Evolutionary conservation across 2,888 invertebrate genomes (phyloP).

Genomic region (Drosophila buzzatii): DNA sequence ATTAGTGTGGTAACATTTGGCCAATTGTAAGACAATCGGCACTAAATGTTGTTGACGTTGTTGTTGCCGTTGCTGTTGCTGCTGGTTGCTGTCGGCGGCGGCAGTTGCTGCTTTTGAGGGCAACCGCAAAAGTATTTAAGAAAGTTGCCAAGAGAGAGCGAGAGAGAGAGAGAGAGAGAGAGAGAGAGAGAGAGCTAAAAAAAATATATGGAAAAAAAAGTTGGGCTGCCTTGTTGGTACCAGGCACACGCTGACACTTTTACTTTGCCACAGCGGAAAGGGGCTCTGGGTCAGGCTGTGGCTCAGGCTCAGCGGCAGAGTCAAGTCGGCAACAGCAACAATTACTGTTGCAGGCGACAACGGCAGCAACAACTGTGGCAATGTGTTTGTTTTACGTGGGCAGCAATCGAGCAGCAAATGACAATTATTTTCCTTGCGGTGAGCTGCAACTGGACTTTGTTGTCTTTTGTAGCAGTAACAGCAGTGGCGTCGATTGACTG

Average conservation of each 20-base stretch:
- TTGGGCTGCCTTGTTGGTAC: conserved; percentile 57
- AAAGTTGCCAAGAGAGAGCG: conserved; percentile 51
- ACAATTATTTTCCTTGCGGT: conserved; percentile 42
- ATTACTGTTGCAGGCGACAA: conserved; percentile 23
- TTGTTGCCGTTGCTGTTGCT: conserved; percentile 16
- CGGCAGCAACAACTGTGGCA: conserved; percentile 18
- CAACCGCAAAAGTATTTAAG: conserved; percentile 78
- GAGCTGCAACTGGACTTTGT: conserved; percentile 42
- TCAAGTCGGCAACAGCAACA: conserved; percentile 10
- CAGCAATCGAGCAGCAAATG: conserved; percentile 54
- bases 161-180: conserved; percentile 19
- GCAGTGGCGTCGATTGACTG: too few species aligned
- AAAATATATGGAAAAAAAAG: conserved; percentile 27
- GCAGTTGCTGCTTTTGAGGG: conserved; percentile 19
- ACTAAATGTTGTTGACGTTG: conserved; percentile 68
- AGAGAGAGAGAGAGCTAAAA: conserved; percentile 17
- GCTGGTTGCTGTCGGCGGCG: conserved; percentile 7
- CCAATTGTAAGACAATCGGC: conserved; percentile 58
- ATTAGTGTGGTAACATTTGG: conserved; percentile 44
- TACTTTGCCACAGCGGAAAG: conserved; percentile 53
- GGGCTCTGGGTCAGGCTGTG: not conserved
- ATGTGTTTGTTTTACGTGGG: conserved; percentile 28
- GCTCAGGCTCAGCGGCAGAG: not conserved
- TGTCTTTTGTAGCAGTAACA: conserved; percentile 2
- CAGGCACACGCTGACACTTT: conserved; percentile 79